Evolutionary conservation across 2,888 invertebrate genomes (phyloP), one percentile per base, ranked within the genome.

Genomic region (Acanthopleura granulata): DNA sequence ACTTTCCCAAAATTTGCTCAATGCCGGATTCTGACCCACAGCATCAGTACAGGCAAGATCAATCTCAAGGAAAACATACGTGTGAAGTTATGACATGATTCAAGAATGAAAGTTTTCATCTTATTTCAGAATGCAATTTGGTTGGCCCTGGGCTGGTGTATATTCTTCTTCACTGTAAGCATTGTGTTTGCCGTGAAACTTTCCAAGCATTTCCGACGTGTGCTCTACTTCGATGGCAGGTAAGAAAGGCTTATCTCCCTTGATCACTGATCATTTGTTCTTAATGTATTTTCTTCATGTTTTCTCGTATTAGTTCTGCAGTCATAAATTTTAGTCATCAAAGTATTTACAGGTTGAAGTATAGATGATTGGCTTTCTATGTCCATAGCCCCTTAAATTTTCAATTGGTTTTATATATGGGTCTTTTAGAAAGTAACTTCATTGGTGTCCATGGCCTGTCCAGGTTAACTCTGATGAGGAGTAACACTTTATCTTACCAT

Each of bases 81-180:
- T 57, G n/a, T 57, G 57, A n/a, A 18, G 18, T 3, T 57, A 57
- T 57, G 3, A 57, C 1, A 22, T 57, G 57, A 16, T 69, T 25
- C 14, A 18, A 6, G 18, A 22, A 25, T 69, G 15, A n/a, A 16
- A 79, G 27, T 69, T 12, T 30, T n/a, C 9, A 12, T 62, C 27
- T 57, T 49, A 29, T 79, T 84, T 49, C 91, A 97, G 96, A 96
- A 97, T 92, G 97, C 97, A 74, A 97, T 95, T 92, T 97, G 97
- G 97, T 93, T 95, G 84, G 94, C 96, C 77, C 92, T 97, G 77
- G 93, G 95, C 80, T 95, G 95, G 93, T 95, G 95, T 89, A 92
- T 95, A 82, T 83, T 95, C 78, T 93, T 97, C 82, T 95, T 96
- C 91, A 92, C 95, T 87, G 95, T 96, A 74, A 93, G 95, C 78